A percentile compares a stretch with the other conserved stretches of the same genome.
phyloP scores from a whole-genome alignment of 2,113 vertebrate genomes.

The Danio rerio region GRCz12tu NC_133187.1:23571001-23571500 shows the following conservation, averaged over 20 bases:
- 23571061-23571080: conserved; percentile 42
- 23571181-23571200: background rate
- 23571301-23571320: too few relatives aligned
- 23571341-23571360: too few relatives aligned
- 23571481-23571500: too few relatives aligned
- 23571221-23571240: too few relatives aligned
- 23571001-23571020: conserved; percentile 2
- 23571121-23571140: conserved; percentile 16
- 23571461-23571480: too few relatives aligned
- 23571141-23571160: background rate
- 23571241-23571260: background rate
- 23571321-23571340: too few relatives aligned
- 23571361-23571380: too few relatives aligned
- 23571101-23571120: conserved; percentile 22
- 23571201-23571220: background rate
- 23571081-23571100: conserved; percentile 13
- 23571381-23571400: background rate
- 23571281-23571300: too few relatives aligned
- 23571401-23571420: background rate
- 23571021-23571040: conserved; percentile 32
- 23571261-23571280: background rate
- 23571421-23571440: background rate
- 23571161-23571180: background rate
- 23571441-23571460: too few relatives aligned
- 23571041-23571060: conserved; percentile 28